A percentile compares a stretch with the other conserved stretches of the same genome.
These are phyloP conservation scores for Serilophus lunatus DNA, from an alignment of 2,113 vertebrate species.

Conservation along the genomic window DNA sequence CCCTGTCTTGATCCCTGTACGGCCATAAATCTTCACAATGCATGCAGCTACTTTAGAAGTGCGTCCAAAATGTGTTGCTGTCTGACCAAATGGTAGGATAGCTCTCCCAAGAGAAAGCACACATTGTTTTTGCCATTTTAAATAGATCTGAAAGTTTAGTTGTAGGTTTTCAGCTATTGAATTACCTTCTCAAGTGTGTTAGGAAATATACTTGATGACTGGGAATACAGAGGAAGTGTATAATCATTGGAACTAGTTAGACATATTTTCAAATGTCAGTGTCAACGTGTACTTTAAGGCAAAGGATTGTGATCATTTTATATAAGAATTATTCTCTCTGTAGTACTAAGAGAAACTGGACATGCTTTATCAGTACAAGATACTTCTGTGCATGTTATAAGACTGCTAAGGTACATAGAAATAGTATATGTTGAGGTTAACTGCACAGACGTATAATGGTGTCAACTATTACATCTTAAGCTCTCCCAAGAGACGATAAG, in stretches of 20 bases:
- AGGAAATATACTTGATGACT: not conserved
- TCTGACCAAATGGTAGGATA: slow-evolving; percentile 41
- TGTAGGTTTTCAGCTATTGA: not conserved
- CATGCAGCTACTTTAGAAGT: not conserved
- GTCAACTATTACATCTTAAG: slow-evolving; percentile 22
- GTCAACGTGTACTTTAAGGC: not conserved
- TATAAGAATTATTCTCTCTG: not conserved
- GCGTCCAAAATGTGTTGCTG: slow-evolving; percentile 13
- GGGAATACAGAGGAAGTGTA: not conserved
- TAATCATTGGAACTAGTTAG: not conserved
- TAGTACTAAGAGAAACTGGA: not conserved
- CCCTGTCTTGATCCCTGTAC: not conserved
- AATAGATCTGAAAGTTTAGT: not conserved
- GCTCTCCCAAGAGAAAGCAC: slow-evolving; percentile 8
- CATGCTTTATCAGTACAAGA: not conserved
- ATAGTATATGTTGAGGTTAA: slow-evolving; percentile 11
- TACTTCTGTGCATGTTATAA: not conserved
- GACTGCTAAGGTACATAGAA: not conserved
- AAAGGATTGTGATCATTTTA: not conserved
- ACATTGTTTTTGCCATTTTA: slow-evolving; percentile 12
- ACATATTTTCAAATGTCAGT: not conserved
- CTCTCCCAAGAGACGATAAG: slow-evolving; percentile 34
- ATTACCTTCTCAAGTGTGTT: slow-evolving; percentile 17
- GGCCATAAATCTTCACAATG: slow-evolving; percentile 5
- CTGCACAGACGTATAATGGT: not conserved